Evolutionary conservation across 1,140 invertebrate species (phyloP).

Genomic region (Cotesia typhae): DNA sequence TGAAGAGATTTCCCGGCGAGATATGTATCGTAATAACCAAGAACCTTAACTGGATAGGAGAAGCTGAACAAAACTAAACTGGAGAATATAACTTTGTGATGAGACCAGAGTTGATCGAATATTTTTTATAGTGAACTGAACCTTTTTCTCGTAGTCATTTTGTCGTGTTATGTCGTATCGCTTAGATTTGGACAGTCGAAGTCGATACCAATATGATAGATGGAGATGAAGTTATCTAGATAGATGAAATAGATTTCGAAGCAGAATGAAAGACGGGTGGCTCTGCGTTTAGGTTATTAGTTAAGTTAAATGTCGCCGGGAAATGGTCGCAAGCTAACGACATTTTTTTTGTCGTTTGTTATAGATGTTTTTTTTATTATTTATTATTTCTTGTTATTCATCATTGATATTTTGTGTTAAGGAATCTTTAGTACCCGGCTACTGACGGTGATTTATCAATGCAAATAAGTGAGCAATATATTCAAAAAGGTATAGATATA

Average conservation of each 20-base stretch:
- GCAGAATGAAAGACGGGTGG: not conserved
- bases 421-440: not conserved
- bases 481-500: not conserved
- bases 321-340: no score
- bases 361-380: not conserved
- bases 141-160: not conserved
- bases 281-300: not conserved
- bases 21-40: slow-evolving; percentile 6
- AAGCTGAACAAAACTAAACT: not conserved
- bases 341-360: no score
- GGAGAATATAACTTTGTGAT: no score
- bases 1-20: slow-evolving; percentile 3
- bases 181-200: slow-evolving; percentile 10
- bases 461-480: slow-evolving; percentile 4
- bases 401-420: not conserved
- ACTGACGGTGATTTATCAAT: slow-evolving; percentile 14
- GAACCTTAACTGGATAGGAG: not conserved
- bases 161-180: not conserved
- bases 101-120: not conserved
- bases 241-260: not conserved
- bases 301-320: not conserved
- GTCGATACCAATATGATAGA: slow-evolving; percentile 14
- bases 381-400: not conserved
- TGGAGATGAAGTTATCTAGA: slow-evolving; percentile 17
- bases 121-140: not conserved